These are phyloP conservation scores for Smutsia gigantea DNA, from an alignment of 2,797 vertebrate species.

Conservation along the genomic window DNA sequence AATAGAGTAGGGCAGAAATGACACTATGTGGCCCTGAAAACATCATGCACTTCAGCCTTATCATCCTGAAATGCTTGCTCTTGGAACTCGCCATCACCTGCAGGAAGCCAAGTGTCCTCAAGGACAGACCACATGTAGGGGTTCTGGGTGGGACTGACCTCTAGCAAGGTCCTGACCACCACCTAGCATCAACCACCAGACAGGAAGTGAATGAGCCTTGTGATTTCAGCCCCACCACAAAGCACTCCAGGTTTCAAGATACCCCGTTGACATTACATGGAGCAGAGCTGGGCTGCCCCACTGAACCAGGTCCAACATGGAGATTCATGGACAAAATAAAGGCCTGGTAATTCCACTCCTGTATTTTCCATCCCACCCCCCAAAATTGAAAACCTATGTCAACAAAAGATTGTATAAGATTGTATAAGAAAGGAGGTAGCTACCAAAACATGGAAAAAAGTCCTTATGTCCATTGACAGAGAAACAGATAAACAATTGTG, in stretches of 20 bases:
- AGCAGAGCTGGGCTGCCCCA: not conserved
- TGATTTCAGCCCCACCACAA: too few species aligned
- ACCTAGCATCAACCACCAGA: not conserved
- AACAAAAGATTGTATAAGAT: not conserved
- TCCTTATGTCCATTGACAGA: not conserved
- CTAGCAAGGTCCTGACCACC: too few species aligned
- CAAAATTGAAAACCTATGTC: not conserved
- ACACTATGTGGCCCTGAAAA: not conserved
- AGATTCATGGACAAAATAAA: not conserved
- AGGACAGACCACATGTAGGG: accelerated
- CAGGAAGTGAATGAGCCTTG: not conserved
- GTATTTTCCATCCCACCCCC: not conserved
- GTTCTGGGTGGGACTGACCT: not conserved
- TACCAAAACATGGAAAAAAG: not conserved
- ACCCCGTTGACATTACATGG: not conserved
- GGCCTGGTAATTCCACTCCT: not conserved
- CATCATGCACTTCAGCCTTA: not conserved
- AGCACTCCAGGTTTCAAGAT: not conserved
- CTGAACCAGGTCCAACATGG: not conserved
- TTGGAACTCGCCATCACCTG: not conserved
- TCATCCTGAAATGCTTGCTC: not conserved
- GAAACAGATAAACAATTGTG: not conserved
- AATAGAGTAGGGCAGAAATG: not conserved
- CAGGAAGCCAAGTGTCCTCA: not conserved
- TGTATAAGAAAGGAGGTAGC: not conserved